Evolutionary conservation across 2,113 vertebrate species (phyloP).

Genomic region (Neotragus moschatus): DNA sequence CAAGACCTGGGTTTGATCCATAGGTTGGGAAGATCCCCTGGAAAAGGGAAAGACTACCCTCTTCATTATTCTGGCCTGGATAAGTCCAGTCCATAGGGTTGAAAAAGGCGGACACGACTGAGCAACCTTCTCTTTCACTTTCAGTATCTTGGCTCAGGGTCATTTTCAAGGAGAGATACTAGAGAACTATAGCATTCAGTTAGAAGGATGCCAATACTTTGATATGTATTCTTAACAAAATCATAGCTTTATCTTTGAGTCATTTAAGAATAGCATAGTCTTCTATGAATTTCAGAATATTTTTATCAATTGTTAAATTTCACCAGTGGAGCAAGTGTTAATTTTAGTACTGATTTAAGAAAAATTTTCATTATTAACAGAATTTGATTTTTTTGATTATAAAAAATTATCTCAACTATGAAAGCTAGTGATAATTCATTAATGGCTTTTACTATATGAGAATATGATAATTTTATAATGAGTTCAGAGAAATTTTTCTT

Average conservation of each 20-base stretch:
- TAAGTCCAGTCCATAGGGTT: not conserved
- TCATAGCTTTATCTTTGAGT: constrained; percentile 9
- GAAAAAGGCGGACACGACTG: not conserved
- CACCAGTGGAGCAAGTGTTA: not conserved
- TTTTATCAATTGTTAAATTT: constrained; percentile 43
- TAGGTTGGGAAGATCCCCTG: not conserved
- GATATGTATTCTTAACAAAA: not conserved
- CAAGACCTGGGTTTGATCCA: not conserved
- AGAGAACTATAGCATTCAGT: not conserved
- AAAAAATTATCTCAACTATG: constrained; percentile 5
- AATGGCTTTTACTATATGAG: not conserved
- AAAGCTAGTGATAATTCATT: constrained; percentile 23
- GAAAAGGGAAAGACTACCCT: not conserved
- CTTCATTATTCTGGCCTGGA: not conserved
- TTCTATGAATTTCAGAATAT: not conserved
- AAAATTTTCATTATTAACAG: constrained; percentile 28
- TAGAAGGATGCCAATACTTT: constrained; percentile 5
- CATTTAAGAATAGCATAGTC: not conserved
- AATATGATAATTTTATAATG: constrained; percentile 26
- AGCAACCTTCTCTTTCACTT: not conserved
- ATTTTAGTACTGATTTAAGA: constrained; percentile 39
- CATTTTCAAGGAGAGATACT: not conserved
- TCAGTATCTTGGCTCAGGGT: not conserved
- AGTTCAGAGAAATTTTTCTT: not conserved
- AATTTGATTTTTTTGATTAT: constrained; percentile 34